Base-by-base conservation (phyloP, 1,140 invertebrate species). In the Doryteuthis pealeii region DNA sequence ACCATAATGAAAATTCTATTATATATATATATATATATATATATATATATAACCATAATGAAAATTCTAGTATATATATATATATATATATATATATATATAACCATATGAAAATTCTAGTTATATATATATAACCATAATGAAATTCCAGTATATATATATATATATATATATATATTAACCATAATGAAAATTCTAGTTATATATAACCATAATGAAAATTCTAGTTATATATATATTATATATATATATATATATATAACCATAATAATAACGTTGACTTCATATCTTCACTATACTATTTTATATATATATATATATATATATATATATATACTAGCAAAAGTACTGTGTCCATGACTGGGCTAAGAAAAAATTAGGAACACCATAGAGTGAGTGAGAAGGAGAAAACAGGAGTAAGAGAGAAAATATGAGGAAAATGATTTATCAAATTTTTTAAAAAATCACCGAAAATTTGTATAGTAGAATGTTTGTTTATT, bases 231-330 rank as follows among this genome's bases (percentile, higher is more conserved):
- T 49, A 49, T 49, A 49, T 49, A 49, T 22, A 49, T 49, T 49
- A 49, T 49, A 49, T 49, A 49, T 22, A 49, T 49, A 49, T 49
- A 49, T 49, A 49, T 49, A 49, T 49, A 49, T 49, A 49, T 49
- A 49, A 10, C 8, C 45, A 49, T 49, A 49, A 8, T 10, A 8
- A 49, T 49, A 22, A 10, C 8, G 8, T 10, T 49, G 22, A 10
- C 8, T 49, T 10, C 22, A 49, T 49, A 49, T 49, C 8, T 49
- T 10, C 22, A 49, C 22, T 49, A 49, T 49, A 49, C 22, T 10
- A 10, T 10, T 49, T 10, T 49, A 49, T 49, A 49, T 49, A 49
- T 49, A 49, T 49, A 49, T 22, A 49, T 49, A 49, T 22, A 49
- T 49, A 49, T 49, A 49, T 49, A 49, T 10, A 49, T 49, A 49